phyloP scores from a whole-genome alignment of 2,888 invertebrate species.

The Epirrita christyi region DNA sequence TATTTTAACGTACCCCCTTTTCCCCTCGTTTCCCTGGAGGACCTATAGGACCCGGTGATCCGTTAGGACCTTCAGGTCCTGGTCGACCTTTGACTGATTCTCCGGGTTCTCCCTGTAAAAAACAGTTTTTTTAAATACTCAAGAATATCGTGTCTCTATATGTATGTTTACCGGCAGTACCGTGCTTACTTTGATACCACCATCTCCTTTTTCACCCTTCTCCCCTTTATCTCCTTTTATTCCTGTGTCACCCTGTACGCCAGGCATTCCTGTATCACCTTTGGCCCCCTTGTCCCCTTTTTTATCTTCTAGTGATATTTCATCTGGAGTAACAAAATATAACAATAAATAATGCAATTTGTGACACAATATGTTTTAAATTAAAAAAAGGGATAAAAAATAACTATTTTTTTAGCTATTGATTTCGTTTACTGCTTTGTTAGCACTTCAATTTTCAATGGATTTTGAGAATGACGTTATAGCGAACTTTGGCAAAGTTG shows the following conservation, averaged over 20 bases:
- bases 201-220: conserved; percentile 41
- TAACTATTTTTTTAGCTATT: too few species aligned
- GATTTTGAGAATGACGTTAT: too few species aligned
- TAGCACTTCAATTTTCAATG: too few species aligned
- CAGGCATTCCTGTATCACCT: conserved; percentile 18
- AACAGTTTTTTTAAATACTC: not conserved
- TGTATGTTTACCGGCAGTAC: too few species aligned
- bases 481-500: too few species aligned
- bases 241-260: conserved; percentile 37
- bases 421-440: too few species aligned
- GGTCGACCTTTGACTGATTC: conserved; percentile 45
- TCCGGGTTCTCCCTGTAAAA: conserved; percentile 55
- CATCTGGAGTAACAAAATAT: not conserved
- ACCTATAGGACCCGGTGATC: conserved; percentile 88
- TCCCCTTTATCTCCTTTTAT: conserved; percentile 40
- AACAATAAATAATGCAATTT: too few species aligned
- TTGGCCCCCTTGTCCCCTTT: conserved; percentile 7
- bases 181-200: conserved; percentile 41
- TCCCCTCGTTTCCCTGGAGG: conserved; percentile 52
- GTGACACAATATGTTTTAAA: too few species aligned
- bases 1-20: conserved; percentile 36
- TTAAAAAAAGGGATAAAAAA: too few species aligned
- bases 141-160: not conserved
- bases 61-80: conserved; percentile 84
- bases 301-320: not conserved